Conservation (phyloP, 2,113 vertebrate genomes). For the Rhinolophus ferrumequinum region DNA sequence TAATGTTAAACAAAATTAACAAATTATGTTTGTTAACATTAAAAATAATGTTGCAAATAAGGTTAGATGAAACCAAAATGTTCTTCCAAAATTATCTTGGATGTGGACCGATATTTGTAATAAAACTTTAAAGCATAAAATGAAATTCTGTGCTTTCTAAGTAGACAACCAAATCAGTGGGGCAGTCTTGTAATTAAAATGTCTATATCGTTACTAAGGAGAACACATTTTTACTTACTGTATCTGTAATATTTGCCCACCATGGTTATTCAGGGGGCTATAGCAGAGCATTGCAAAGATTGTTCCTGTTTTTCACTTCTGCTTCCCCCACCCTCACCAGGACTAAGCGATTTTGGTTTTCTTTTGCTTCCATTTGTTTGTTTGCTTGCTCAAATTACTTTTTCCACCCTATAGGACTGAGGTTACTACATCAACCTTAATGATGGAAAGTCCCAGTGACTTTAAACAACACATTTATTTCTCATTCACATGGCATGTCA, state of each 20-base stretch:
- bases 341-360: neutral
- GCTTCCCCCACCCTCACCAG: neutral
- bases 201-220: neutral
- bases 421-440: neutral
- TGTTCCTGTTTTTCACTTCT: neutral
- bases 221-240: neutral
- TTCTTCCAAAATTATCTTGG: neutral
- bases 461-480: neutral
- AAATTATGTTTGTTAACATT: too few relatives aligned
- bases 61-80: neutral
- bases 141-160: conserved; percentile 45
- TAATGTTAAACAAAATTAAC: conserved; percentile 48
- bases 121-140: conserved; percentile 21
- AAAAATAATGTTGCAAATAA: conserved; percentile 54
- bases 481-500: neutral
- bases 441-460: neutral
- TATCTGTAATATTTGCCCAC: neutral
- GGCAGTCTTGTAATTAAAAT: neutral
- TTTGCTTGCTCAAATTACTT: neutral
- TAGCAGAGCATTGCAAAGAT: neutral
- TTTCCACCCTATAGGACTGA: neutral
- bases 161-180: neutral
- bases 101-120: neutral
- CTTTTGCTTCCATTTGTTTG: neutral
- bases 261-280: neutral